A percentile compares a stretch with the other conserved stretches of the same genome.
phyloP scores from a whole-genome alignment of 2,888 invertebrate genomes.

The Ceramica pisi region DNA sequence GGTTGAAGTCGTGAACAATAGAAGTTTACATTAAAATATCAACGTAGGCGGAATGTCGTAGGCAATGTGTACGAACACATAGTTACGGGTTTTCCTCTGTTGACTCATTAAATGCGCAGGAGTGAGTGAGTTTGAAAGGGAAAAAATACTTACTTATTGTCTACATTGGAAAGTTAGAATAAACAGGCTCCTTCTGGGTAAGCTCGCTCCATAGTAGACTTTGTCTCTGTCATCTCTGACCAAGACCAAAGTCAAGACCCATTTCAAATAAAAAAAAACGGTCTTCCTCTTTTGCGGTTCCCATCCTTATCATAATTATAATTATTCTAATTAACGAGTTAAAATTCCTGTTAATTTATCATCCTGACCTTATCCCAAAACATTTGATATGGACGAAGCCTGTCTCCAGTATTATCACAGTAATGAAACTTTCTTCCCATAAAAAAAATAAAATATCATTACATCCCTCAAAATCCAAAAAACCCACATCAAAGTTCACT shows the following conservation, averaged over 20 bases:
- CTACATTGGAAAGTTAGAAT: too few relatives aligned
- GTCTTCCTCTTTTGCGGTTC: too few relatives aligned
- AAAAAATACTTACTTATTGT: not conserved
- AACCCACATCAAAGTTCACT: slow-evolving; percentile 45
- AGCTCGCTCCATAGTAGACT: too few relatives aligned
- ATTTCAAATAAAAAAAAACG: too few relatives aligned
- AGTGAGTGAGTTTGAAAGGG: not conserved
- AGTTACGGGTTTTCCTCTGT: slow-evolving; percentile 17
- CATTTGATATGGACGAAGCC: too few relatives aligned
- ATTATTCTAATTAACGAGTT: too few relatives aligned
- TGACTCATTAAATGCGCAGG: slow-evolving; percentile 13
- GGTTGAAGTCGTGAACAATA: not conserved
- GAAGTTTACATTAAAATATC: slow-evolving; percentile 1
- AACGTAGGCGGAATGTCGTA: not conserved
- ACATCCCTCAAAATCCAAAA: not conserved
- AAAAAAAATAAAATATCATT: slow-evolving; percentile 1
- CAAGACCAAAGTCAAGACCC: too few relatives aligned
- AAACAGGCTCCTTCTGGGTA: too few relatives aligned
- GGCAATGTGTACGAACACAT: slow-evolving; percentile 4
- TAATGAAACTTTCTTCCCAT: not conserved
- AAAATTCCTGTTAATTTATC: too few relatives aligned
- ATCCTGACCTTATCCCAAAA: not conserved
- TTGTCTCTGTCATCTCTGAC: fast-evolving
- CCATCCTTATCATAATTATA: too few relatives aligned
- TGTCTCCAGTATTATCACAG: too few relatives aligned